Conservation (phyloP, 2,888 invertebrate species). For the Abrostola tripartita region DNA sequence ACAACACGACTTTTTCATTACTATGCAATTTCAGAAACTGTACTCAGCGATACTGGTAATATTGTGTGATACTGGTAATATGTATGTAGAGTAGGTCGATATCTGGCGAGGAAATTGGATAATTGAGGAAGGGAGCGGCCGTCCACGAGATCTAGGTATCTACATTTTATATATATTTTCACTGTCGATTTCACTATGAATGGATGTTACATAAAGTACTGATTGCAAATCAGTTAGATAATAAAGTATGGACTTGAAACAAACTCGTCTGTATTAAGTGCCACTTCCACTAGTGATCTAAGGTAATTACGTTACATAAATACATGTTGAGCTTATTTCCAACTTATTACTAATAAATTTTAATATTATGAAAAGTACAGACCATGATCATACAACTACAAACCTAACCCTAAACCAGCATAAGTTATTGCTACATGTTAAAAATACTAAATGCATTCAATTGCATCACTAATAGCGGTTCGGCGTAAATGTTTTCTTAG, state of each 20-base stretch:
- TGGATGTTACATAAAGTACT: slow-evolving; percentile 21
- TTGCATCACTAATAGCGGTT: slow-evolving; percentile 33
- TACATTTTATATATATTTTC: slow-evolving; percentile 31
- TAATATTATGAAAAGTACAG: too few relatives aligned
- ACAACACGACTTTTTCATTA: slow-evolving; percentile 16
- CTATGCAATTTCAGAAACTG: background rate
- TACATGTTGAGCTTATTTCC: too few relatives aligned
- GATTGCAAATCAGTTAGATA: too few relatives aligned
- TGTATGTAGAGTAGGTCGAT: slow-evolving; percentile 68
- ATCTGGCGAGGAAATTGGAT: slow-evolving; percentile 82
- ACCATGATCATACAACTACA: too few relatives aligned
- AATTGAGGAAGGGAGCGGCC: slow-evolving; percentile 84
- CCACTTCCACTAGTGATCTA: too few relatives aligned
- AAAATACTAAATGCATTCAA: slow-evolving; percentile 20
- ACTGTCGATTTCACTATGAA: slow-evolving; percentile 17
- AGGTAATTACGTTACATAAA: too few relatives aligned
- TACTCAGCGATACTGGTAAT: slow-evolving; percentile 29
- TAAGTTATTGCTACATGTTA: slow-evolving; percentile 9
- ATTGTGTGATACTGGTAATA: slow-evolving; percentile 32
- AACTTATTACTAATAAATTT: too few relatives aligned
- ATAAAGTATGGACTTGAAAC: too few relatives aligned
- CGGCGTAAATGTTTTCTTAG: slow-evolving; percentile 19
- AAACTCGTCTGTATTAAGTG: too few relatives aligned
- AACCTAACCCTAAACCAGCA: background rate
- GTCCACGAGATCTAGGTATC: slow-evolving; percentile 42